Evolutionary conservation across 2,113 vertebrate species (phyloP).

Genomic region (Channa maculata): DNA sequence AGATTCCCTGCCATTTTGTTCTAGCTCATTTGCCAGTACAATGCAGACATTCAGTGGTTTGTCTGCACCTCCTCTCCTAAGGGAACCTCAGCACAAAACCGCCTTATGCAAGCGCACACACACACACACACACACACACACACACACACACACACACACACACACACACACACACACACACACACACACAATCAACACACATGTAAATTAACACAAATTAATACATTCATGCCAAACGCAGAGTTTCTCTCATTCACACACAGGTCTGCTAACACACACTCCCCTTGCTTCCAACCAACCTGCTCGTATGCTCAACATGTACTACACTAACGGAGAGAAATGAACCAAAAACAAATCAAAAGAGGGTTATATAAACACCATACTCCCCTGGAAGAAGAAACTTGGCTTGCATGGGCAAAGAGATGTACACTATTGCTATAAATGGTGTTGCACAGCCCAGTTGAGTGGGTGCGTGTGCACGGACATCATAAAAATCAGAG

Average conservation of each 20-base stretch:
- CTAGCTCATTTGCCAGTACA: constrained; percentile 71
- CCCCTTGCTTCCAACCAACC: constrained; percentile 24
- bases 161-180: not conserved
- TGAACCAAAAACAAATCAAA: constrained; percentile 34
- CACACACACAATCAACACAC: constrained; percentile 23
- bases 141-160: constrained; percentile 1
- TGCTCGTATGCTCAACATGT: constrained; percentile 30
- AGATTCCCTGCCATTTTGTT: constrained; percentile 66
- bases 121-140: not conserved
- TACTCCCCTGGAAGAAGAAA: constrained; percentile 22
- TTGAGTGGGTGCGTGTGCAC: constrained; percentile 14
- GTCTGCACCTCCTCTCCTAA: constrained; percentile 66
- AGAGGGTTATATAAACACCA: constrained; percentile 58
- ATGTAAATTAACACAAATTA: constrained; percentile 50
- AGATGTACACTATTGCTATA: constrained; percentile 10
- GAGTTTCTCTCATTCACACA: not conserved
- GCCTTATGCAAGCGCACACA: constrained; percentile 43
- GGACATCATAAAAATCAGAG: constrained; percentile 10
- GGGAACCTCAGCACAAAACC: constrained; percentile 51
- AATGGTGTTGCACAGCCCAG: constrained; percentile 8
- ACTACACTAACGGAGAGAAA: constrained; percentile 20
- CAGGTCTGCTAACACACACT: constrained; percentile 1
- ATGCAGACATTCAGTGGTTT: constrained; percentile 75
- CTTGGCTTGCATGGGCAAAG: constrained; percentile 7
- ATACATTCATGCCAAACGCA: constrained; percentile 27